Evolutionary conservation across 2,797 vertebrate species (phyloP), one percentile per base, ranked within the genome.

Genomic region (Petrocephalus sullivani): DNA sequence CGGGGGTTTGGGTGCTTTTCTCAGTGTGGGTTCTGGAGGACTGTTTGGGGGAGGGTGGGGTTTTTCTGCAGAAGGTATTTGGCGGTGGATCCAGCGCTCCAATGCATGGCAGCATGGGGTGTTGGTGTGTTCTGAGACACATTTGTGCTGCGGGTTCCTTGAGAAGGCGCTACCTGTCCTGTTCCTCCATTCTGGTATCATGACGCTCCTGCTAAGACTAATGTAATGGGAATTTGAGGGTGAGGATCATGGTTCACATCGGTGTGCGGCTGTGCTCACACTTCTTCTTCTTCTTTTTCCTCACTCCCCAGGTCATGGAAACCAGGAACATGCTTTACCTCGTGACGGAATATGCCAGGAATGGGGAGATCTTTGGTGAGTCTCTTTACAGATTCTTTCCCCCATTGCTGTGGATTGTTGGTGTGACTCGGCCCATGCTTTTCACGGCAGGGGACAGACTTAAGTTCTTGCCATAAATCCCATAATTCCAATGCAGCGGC

Each of bases 241-340:
- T n/a, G 41, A 78, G 6, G 37, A 9, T 78, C 37, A 58, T n/a
- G 33, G 53, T 41, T 58, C 7, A 9, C 81, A 83, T 28, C 10
- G 21, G 28, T 33, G 49, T 56, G 14, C 9, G 23, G 23, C 12
- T 33, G 53, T 14, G 7, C 33, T n/a, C 1, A 51, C 49, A 81
- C 49, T 84, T 2, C 19, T 28, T n/a, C 16, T 3, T 85, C 57
- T 46, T 10, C 14, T 89, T 57, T 88, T 23, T 83, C 87, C 64
- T 37, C n/a, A 0, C 84, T 23, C 87, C 87, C 89, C 93, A 97
- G 96, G 96, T 97, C 91, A 97, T 97, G 96, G 96, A 97, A 92
- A 97, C 96, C 93, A 97, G 97, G 93, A 97, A 95, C 92, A 97
- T 97, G 96, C 93, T 97, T 91, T 97, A 97, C 92, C 95, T 97